A percentile compares a stretch with the other conserved stretches of the same genome.
phyloP scores from a whole-genome alignment of 2,113 vertebrate species.

The Elaphurus davidianus region DNA sequence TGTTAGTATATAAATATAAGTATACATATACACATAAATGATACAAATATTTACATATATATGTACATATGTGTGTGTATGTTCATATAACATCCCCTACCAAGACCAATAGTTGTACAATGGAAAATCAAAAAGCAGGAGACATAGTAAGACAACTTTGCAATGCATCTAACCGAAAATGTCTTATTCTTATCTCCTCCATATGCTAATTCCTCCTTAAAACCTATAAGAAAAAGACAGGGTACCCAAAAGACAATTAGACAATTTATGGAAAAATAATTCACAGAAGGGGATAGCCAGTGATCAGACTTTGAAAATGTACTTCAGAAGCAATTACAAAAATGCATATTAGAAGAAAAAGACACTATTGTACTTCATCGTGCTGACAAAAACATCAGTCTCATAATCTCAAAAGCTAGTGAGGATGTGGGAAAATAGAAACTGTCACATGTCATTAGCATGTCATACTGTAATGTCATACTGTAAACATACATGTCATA shows the following conservation, averaged over 20 bases:
- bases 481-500: no score
- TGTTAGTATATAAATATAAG: not conserved
- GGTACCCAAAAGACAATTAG: not conserved
- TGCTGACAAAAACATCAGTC: not conserved
- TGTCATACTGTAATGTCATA: no score
- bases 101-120: not conserved
- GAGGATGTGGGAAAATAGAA: not conserved
- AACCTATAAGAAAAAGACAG: not conserved
- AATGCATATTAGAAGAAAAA: not conserved
- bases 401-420: not conserved
- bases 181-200: not conserved
- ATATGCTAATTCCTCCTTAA: not conserved
- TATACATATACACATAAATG: not conserved
- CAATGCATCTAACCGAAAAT: not conserved
- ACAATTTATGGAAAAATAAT: not conserved
- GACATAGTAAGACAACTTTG: not conserved
- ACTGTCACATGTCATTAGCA: not conserved
- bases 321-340: not conserved
- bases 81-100: not conserved
- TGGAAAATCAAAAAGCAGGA: not conserved
- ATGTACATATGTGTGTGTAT: not conserved
- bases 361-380: not conserved
- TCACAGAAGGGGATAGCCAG: not conserved
- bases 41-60: not conserved
- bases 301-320: not conserved